A percentile compares a stretch with the other conserved stretches of the same genome.
These are phyloP conservation scores for Myotis planiceps DNA, from an alignment of 2,797 vertebrate genomes.

Conservation along the genomic window DNA sequence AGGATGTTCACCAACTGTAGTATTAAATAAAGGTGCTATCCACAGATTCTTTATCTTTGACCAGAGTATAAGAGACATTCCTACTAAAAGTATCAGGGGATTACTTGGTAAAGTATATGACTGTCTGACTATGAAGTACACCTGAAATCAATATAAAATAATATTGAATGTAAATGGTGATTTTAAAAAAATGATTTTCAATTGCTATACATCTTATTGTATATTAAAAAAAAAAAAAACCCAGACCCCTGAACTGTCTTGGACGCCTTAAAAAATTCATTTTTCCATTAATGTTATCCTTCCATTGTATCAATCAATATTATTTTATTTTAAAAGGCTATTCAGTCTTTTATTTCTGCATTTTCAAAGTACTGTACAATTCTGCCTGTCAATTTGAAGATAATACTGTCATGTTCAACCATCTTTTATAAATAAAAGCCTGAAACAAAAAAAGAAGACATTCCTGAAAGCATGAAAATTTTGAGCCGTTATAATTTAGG, in stretches of 20 bases:
- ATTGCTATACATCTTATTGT: not conserved
- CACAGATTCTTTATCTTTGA: not conserved
- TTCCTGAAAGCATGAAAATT: not conserved
- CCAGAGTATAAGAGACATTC: not conserved
- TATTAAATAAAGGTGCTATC: not conserved
- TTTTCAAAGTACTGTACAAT: slow-evolving; percentile 36
- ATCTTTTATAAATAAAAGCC: not conserved
- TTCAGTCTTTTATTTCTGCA: slow-evolving; percentile 9
- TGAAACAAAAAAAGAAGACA: not conserved
- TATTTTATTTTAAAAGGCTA: not conserved
- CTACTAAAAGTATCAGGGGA: not conserved
- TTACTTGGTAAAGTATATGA: not conserved
- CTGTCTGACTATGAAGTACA: not conserved
- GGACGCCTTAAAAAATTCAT: not conserved
- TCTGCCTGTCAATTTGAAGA: slow-evolving; percentile 2
- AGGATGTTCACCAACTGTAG: not conserved
- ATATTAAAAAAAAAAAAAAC: not conserved
- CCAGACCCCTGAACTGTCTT: not conserved
- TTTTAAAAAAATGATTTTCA: not conserved
- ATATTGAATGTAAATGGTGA: not conserved
- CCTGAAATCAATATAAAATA: not conserved
- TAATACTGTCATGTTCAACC: not conserved
- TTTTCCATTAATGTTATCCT: slow-evolving; percentile 29
- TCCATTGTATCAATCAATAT: not conserved
- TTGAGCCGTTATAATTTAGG: not conserved